These are phyloP conservation scores for Ochropacha duplaris DNA, from an alignment of 2,888 invertebrate genomes.

Conservation along the genomic window DNA sequence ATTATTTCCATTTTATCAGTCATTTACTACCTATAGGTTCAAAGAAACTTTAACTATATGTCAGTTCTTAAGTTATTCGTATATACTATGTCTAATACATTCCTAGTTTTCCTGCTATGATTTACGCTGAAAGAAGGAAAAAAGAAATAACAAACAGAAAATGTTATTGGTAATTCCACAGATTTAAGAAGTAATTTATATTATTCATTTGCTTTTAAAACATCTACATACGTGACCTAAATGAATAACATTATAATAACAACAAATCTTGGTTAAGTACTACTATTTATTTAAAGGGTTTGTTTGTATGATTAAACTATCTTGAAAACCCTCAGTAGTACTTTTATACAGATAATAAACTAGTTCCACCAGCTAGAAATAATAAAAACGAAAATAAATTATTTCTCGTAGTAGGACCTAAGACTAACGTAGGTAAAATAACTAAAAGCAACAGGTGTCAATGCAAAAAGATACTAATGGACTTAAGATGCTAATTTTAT, in stretches of 20 bases:
- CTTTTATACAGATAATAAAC: too few relatives aligned
- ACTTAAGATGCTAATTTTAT: neutral
- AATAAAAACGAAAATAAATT: neutral
- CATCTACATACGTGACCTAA: neutral
- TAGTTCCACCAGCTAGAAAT: too few relatives aligned
- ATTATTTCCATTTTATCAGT: neutral
- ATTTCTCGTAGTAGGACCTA: neutral
- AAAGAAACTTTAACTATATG: too few relatives aligned
- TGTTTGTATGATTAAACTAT: too few relatives aligned
- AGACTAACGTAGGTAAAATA: neutral
- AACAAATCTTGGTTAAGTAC: neutral
- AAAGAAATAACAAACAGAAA: neutral
- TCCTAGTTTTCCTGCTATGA: neutral
- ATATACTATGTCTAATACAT: too few relatives aligned
- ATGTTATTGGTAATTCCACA: neutral
- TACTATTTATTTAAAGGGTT: too few relatives aligned
- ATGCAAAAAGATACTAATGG: neutral
- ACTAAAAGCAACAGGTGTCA: neutral
- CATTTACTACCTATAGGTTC: neutral
- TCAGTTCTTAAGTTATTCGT: too few relatives aligned
- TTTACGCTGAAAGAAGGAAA: neutral
- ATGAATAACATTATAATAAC: too few relatives aligned
- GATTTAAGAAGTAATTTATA: neutral
- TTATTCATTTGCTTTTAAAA: neutral
- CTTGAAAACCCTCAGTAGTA: too few relatives aligned